These are phyloP conservation scores for Physeter macrocephalus DNA, from an alignment of 2,113 vertebrate genomes.

Conservation along the genomic window DNA sequence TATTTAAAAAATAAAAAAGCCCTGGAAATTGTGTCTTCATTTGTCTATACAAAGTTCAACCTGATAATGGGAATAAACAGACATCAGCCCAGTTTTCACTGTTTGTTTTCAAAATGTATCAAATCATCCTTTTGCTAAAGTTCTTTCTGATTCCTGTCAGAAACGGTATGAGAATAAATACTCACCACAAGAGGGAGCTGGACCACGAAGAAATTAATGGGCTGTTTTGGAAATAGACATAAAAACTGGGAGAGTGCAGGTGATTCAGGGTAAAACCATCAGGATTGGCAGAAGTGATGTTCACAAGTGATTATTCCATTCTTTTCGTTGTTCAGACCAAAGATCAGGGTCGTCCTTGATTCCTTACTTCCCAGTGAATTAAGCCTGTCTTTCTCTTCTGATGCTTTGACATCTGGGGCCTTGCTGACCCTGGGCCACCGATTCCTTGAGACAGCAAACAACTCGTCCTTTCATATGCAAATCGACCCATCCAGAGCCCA, in stretches of 20 bases:
- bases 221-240: neutral
- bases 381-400: neutral
- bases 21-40: neutral
- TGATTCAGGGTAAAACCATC: neutral
- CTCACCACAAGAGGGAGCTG: slow-evolving; percentile 48
- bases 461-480: neutral
- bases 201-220: neutral
- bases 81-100: neutral
- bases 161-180: neutral
- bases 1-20: neutral
- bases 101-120: neutral
- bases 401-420: neutral
- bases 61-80: neutral
- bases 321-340: neutral
- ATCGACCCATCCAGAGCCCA: neutral
- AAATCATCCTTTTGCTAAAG: neutral
- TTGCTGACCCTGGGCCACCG: neutral
- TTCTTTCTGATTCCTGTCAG: neutral
- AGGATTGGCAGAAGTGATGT: neutral
- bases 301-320: neutral
- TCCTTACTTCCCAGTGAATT: neutral
- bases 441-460: neutral
- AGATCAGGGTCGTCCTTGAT: neutral
- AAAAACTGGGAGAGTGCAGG: neutral
- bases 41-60: neutral